Evolutionary conservation across 1,140 invertebrate species (phyloP).

Genomic region (Palaemon carinicauda): DNA sequence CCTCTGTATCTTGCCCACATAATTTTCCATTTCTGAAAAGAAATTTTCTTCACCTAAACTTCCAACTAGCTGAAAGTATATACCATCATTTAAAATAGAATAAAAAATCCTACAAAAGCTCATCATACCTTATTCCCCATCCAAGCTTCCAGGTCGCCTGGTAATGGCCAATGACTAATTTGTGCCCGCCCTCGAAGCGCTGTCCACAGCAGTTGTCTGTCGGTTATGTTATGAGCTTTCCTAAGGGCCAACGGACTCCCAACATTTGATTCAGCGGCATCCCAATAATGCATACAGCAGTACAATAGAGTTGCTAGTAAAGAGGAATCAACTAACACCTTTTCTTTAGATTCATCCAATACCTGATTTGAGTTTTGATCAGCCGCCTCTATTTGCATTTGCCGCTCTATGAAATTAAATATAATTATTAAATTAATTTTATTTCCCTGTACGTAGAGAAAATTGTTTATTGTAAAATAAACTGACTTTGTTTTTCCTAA

Average conservation of each 20-base stretch:
- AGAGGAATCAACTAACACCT: slow-evolving; percentile 61
- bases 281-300: slow-evolving; percentile 66
- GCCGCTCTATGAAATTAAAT: background rate
- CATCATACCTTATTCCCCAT: slow-evolving; percentile 69
- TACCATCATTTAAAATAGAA: background rate
- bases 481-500: background rate
- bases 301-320: slow-evolving; percentile 66
- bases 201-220: slow-evolving; percentile 70
- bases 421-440: background rate
- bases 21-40: no score
- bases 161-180: slow-evolving; percentile 60
- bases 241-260: slow-evolving; percentile 64
- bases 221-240: slow-evolving; percentile 66
- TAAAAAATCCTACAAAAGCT: background rate
- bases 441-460: background rate
- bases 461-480: background rate
- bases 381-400: background rate
- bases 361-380: no score
- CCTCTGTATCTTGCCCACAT: no score
- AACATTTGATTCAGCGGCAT: slow-evolving; percentile 61
- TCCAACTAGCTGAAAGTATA: background rate
- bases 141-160: slow-evolving; percentile 68
- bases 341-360: no score
- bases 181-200: slow-evolving; percentile 69
- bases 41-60: no score